Percentiles rank a stretch among this genome's conserved stretches.
Evolutionary conservation across 2,888 invertebrate genomes (phyloP).

Genomic region (Incurvaria masculella): DNA sequence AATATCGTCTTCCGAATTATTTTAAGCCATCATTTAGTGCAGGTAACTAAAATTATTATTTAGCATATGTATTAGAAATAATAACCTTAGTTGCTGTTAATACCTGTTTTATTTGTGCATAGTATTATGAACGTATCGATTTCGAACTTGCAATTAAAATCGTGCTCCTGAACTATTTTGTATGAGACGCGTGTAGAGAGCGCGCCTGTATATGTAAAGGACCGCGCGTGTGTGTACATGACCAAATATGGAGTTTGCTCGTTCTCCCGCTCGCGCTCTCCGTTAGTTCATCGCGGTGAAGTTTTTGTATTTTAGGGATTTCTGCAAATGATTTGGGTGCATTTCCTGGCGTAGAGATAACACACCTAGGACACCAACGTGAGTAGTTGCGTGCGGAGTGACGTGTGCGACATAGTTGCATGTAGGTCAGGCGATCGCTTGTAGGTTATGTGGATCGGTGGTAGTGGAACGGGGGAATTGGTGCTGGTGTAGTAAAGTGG

Average conservation of each 20-base stretch:
- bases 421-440: constrained; percentile 45
- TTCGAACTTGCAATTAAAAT: too few relatives aligned
- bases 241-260: constrained; percentile 68
- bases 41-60: too few relatives aligned
- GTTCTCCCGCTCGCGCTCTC: constrained; percentile 60
- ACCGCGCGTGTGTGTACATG: constrained; percentile 45
- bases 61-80: too few relatives aligned
- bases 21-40: too few relatives aligned
- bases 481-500: constrained; percentile 33
- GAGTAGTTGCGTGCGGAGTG: constrained; percentile 26
- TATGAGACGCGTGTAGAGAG: background rate
- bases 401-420: constrained; percentile 15
- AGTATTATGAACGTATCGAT: too few relatives aligned
- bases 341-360: constrained; percentile 39
- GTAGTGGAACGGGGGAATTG: constrained; percentile 30
- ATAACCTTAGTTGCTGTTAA: too few relatives aligned
- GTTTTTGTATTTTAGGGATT: constrained; percentile 38
- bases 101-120: too few relatives aligned
- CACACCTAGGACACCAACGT: constrained; percentile 41
- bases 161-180: too few relatives aligned
- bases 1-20: too few relatives aligned
- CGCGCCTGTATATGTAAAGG: background rate
- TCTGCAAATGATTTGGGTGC: constrained; percentile 52
- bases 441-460: constrained; percentile 51
- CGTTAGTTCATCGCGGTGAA: constrained; percentile 53